Evolutionary conservation across 2,797 vertebrate species (phyloP), one percentile per base, ranked within the genome.

Genomic region (Eulemur rubriventer): DNA sequence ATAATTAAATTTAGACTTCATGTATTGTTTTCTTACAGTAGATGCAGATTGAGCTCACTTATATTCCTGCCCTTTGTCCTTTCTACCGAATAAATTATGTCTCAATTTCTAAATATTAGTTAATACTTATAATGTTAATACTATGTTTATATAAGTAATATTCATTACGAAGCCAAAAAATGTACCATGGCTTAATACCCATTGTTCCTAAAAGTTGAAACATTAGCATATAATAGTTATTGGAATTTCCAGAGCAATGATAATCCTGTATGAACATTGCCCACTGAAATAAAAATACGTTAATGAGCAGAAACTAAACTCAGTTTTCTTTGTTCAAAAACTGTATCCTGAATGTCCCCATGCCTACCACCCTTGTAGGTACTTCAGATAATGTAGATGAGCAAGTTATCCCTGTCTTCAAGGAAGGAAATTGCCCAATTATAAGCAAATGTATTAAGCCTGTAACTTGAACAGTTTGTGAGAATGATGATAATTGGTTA

Each of bases 261-360:
- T 93, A 57, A 86, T 22, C 41, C 18, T 67, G 28, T 93, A 52
- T 86, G 14, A 80, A 46, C 2, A 20, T 90, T 81, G 67, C 18
- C 46, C 35, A 70, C 35, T 65, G 69, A 95, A 91, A 92, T 86
- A 94, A 96, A 92, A 90, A 76, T 65, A 50, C 28, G 57, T 76
- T 93, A 89, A 75, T 0, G 5, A 70, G 5, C 69, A 67, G n/a
- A 92, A 94, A 82, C 6, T 14, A 92, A 91, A 59, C 4, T 6
- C 6, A 22, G 2, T 67, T 82, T 46, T 9, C 57, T 94, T 91
- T 82, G 35, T 78, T 83, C 26, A 91, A n/a, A 2, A 63, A 35
- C 38, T 55, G 5, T 67, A 46, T 57, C 33, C 26, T 79, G 28
- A 52, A 81, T 52, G 33, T n/a, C 1, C 14, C 2, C 5, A 17